A percentile compares a stretch with the other conserved stretches of the same genome.
These are phyloP conservation scores for Sialia sialis DNA, from an alignment of 2,113 vertebrate genomes.

Conservation along the genomic window DNA sequence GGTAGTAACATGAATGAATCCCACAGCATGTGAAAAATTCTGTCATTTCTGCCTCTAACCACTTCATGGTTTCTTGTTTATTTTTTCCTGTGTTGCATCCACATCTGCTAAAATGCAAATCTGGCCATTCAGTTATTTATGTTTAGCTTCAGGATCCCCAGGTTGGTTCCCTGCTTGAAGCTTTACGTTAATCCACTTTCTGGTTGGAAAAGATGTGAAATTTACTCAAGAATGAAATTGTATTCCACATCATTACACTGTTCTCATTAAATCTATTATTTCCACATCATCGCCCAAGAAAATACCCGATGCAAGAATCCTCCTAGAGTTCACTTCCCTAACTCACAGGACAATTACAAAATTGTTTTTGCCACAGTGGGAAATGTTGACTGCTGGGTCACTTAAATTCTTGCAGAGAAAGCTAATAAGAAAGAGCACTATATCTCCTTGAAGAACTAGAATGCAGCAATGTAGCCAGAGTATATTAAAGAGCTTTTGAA, in stretches of 20 bases:
- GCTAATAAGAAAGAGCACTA: not conserved
- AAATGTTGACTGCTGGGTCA: constrained; percentile 57
- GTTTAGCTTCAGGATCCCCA: constrained; percentile 20
- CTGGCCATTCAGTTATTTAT: constrained; percentile 14
- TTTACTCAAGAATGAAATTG: constrained; percentile 69
- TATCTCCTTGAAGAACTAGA: not conserved
- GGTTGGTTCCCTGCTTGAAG: constrained; percentile 42
- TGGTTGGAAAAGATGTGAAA: constrained; percentile 50
- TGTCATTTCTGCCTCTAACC: not conserved
- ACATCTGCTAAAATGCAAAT: not conserved
- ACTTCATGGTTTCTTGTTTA: not conserved
- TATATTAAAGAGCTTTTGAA: not conserved
- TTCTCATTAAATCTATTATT: constrained; percentile 72
- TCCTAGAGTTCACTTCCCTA: constrained; percentile 37
- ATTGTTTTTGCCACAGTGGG: constrained; percentile 40
- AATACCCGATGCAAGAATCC: constrained; percentile 39
- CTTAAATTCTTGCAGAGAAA: constrained; percentile 40
- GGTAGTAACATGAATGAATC: not conserved
- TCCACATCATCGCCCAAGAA: constrained; percentile 45
- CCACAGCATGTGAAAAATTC: not conserved
- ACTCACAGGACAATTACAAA: constrained; percentile 65
- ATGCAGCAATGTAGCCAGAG: not conserved
- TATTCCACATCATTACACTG: constrained; percentile 39
- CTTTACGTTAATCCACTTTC: constrained; percentile 46
- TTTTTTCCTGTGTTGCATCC: not conserved